Evolutionary conservation across 1,140 invertebrate species (phyloP), one percentile per base, ranked within the genome.

Genomic region (Ceratoteleas bidentatus): DNA sequence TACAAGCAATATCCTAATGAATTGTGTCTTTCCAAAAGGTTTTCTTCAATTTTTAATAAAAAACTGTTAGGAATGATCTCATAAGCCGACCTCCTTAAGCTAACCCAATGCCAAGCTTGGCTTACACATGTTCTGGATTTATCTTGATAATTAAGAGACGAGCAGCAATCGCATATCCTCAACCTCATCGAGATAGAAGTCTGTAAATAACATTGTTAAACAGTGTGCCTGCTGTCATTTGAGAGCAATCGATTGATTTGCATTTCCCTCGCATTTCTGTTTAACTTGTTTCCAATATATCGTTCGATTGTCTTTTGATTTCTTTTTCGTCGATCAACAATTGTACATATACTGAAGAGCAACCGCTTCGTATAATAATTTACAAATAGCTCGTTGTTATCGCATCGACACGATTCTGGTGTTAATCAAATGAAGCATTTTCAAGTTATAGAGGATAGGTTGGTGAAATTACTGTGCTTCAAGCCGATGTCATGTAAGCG

Each of bases 171-270:
- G 24, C 32, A 52, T 34, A 8, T 62, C 14, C 49, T 50, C 34
- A 61, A 58, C 60, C 16, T 68, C 64, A 64, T 56, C 60, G 38
- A 78, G 65, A 68, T 65, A 64, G 43, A 61, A 81, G 60, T 72
- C 70, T 81, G 66, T 75, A 81, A 58, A 81, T 81, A 81, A 73
- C 60, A 75, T 81, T 76, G 78, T 72, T 79, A 83, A 61, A 72
- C 58, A 65, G 70, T 79, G 75, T 79, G 68, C 70, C 66, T 69
- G 32, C 64, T 80, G 73, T 77, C 34, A 70, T 56, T 80, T 68
- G 58, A 75, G 56, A 83, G 52, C 57, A 72, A 65, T 9, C 34
- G 43, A 66, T 72, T 80, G 10, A 73, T 58, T 74, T 77, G 73
- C 76, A 84, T 84, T 80, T 80, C 43, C 8, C 6, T 53, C 68